phyloP scores from a whole-genome alignment of 2,888 invertebrate genomes.

The Blastobasis adustella region DNA sequence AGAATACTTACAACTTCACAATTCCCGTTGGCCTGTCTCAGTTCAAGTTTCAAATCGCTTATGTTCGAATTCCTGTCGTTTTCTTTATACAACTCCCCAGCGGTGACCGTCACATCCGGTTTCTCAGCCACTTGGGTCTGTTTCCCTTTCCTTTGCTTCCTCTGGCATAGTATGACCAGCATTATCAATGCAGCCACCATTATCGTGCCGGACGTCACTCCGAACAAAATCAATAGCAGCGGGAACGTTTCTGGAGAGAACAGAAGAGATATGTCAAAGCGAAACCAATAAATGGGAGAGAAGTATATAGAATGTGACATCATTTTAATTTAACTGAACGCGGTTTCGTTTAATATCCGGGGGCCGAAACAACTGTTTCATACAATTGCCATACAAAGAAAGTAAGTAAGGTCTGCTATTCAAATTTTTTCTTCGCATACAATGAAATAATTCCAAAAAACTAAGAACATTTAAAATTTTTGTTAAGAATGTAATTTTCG shows the following conservation, averaged over 20 bases:
- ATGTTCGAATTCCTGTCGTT: conserved; percentile 94
- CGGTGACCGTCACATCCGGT: conserved; percentile 71
- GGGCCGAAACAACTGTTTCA: too few relatives aligned
- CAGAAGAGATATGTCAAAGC: too few relatives aligned
- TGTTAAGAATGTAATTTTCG: too few relatives aligned
- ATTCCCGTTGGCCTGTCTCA: conserved; percentile 87
- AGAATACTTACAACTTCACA: conserved; percentile 79
- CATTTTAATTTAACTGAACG: neutral
- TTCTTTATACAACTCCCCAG: conserved; percentile 77
- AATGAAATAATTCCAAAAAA: too few relatives aligned
- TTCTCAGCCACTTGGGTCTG: conserved; percentile 69
- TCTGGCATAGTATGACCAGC: conserved; percentile 87
- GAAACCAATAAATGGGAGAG: too few relatives aligned
- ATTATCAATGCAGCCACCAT: conserved; percentile 89
- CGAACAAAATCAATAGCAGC: conserved; percentile 86
- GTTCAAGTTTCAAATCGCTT: conserved; percentile 92
- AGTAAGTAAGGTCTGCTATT: too few relatives aligned
- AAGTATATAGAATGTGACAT: too few relatives aligned
- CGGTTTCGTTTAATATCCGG: neutral
- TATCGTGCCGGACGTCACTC: conserved; percentile 90
- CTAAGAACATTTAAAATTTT: too few relatives aligned
- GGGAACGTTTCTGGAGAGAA: conserved; percentile 82
- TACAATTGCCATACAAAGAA: too few relatives aligned
- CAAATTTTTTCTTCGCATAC: too few relatives aligned
- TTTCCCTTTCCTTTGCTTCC: conserved; percentile 76